A percentile compares a stretch with the other conserved stretches of the same genome.
phyloP scores from a whole-genome alignment of 92 coral and sea anemone species.

The Epizoanthus fatuus region DNA sequence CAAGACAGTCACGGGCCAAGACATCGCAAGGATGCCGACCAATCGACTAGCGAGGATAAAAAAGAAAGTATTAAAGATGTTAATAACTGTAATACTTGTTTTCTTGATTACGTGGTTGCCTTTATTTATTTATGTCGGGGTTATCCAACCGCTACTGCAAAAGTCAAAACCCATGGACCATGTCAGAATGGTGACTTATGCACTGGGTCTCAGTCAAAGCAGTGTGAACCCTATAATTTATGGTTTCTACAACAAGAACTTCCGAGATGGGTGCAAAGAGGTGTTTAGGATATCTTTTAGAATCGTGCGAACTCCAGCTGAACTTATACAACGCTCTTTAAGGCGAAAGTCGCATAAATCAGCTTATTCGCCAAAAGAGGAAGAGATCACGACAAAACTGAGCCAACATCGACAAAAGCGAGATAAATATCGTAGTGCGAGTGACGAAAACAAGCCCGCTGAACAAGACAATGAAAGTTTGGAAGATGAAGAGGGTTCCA shows the following conservation, averaged over 20 bases:
- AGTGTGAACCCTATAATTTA: constrained; percentile 85
- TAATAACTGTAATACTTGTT: constrained; percentile 83
- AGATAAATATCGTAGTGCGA: constrained; percentile 7
- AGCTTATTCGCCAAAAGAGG: constrained; percentile 30
- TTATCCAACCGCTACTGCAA: constrained; percentile 67
- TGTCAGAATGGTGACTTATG: constrained; percentile 72
- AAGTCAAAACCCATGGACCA: constrained; percentile 59
- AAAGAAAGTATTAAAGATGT: constrained; percentile 90
- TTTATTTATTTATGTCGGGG: constrained; percentile 76
- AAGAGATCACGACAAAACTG: neutral
- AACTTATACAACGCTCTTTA: constrained; percentile 14
- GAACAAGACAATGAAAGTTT: constrained; percentile 24
- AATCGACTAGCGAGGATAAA: constrained; percentile 70
- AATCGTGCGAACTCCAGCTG: constrained; percentile 43
- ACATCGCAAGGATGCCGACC: constrained; percentile 63
- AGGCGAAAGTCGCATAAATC: neutral
- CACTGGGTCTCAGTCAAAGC: constrained; percentile 82
- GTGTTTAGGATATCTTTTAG: constrained; percentile 54
- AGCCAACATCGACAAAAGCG: neutral
- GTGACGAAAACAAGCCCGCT: neutral
- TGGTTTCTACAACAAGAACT: constrained; percentile 82
- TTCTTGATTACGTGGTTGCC: constrained; percentile 89
- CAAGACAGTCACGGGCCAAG: constrained; percentile 20
- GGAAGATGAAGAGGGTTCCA: neutral
- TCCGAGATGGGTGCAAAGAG: constrained; percentile 84